These are phyloP conservation scores for Rosalia funebris DNA, from an alignment of 2,888 invertebrate genomes.

Conservation along the genomic window DNA sequence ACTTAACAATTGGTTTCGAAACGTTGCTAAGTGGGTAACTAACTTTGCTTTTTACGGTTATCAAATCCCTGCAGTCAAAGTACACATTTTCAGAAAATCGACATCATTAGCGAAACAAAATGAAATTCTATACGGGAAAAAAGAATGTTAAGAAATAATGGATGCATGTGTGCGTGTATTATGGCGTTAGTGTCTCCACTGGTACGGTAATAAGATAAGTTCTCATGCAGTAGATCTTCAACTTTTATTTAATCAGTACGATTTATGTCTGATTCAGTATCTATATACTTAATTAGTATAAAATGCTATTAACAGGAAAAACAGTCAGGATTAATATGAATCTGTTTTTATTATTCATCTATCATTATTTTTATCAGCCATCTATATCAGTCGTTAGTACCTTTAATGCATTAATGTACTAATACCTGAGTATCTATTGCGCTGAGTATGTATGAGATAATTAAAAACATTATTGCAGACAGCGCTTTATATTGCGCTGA, in stretches of 20 bases:
- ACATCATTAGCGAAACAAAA: constrained; percentile 57
- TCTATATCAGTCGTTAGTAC: neutral
- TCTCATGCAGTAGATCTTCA: constrained; percentile 5
- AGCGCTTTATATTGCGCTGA: too few relatives aligned
- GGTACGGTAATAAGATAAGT: constrained; percentile 11
- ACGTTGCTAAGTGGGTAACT: constrained; percentile 28
- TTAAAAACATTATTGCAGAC: too few relatives aligned
- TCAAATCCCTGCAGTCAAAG: constrained; percentile 45
- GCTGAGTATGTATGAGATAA: too few relatives aligned
- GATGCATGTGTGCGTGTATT: neutral
- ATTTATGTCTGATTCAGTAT: neutral
- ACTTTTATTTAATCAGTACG: neutral
- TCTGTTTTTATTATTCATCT: too few relatives aligned
- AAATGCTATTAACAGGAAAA: too few relatives aligned
- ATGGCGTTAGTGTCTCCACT: constrained; percentile 5
- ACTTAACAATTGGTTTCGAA: neutral
- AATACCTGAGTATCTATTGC: too few relatives aligned
- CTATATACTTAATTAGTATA: too few relatives aligned
- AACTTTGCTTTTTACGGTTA: constrained; percentile 40
- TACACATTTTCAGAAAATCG: constrained; percentile 52
- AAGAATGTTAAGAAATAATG: constrained; percentile 19
- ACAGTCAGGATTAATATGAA: too few relatives aligned
- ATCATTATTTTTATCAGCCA: neutral
- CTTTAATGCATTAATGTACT: too few relatives aligned
- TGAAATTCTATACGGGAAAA: constrained; percentile 20